Evolutionary conservation across 2,113 vertebrate genomes (phyloP).

Genomic region (Myotis yumanensis): DNA sequence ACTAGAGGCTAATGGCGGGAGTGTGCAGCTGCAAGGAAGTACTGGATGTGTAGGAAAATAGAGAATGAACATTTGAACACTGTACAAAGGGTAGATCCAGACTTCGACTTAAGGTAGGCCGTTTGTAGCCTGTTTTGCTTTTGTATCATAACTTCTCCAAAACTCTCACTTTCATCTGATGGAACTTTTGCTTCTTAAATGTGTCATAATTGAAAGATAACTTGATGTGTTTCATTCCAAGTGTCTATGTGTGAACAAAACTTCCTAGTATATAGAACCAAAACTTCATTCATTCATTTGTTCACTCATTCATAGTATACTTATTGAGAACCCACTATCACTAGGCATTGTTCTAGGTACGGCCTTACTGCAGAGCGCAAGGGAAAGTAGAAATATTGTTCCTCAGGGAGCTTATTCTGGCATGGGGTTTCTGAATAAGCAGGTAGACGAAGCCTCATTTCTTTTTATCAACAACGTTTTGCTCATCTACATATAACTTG

Average conservation of each 20-base stretch:
- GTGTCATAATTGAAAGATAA: not conserved
- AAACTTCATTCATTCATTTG: not conserved
- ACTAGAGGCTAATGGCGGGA: rapidly evolving
- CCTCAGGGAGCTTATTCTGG: not conserved
- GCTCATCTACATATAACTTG: not conserved
- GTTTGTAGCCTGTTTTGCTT: not conserved
- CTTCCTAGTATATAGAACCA: not conserved
- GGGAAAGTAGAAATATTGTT: not conserved
- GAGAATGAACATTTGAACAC: not conserved
- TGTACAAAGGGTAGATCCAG: not conserved
- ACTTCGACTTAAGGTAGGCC: not conserved
- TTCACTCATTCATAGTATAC: not conserved
- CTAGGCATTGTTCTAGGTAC: not conserved
- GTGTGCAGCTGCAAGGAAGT: not conserved
- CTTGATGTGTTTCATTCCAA: not conserved
- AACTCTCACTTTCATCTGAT: not conserved
- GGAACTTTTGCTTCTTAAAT: not conserved
- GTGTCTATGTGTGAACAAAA: not conserved
- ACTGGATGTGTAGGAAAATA: not conserved
- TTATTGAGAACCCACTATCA: not conserved
- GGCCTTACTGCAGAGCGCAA: not conserved
- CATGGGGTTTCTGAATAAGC: not conserved
- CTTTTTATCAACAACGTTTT: not conserved
- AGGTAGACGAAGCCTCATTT: not conserved
- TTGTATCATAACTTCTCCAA: not conserved